phyloP scores from a whole-genome alignment of 2,797 vertebrate species.

The Malacoraja senta region DNA sequence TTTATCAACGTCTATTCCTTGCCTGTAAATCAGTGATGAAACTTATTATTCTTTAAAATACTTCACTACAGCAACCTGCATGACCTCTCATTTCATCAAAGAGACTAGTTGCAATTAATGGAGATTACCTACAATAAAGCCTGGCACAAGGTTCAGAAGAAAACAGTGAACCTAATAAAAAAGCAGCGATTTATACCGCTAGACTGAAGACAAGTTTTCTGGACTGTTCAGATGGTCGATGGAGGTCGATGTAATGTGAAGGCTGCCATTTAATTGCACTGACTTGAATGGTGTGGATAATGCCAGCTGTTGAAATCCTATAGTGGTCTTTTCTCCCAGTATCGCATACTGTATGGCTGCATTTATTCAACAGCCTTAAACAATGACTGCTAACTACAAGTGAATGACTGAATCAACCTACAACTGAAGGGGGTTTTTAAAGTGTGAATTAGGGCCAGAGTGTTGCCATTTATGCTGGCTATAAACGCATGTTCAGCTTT shows the following conservation, averaged over 20 bases:
- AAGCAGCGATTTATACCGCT: background rate
- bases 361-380: background rate
- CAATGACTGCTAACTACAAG: background rate
- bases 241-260: background rate
- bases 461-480: background rate
- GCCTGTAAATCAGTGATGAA: background rate
- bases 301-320: background rate
- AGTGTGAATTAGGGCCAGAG: background rate
- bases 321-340: background rate
- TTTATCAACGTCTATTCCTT: background rate
- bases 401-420: background rate
- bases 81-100: background rate
- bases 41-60: constrained; percentile 17
- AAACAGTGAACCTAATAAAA: background rate
- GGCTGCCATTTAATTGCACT: background rate
- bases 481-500: background rate
- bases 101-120: constrained; percentile 3
- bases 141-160: background rate
- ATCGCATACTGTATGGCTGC: background rate
- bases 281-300: background rate
- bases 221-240: background rate
- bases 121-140: background rate
- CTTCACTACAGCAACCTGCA: background rate
- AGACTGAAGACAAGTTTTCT: background rate
- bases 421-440: background rate